Evolutionary conservation across 2,797 vertebrate species (phyloP).

Genomic region (Squalus acanthias): DNA sequence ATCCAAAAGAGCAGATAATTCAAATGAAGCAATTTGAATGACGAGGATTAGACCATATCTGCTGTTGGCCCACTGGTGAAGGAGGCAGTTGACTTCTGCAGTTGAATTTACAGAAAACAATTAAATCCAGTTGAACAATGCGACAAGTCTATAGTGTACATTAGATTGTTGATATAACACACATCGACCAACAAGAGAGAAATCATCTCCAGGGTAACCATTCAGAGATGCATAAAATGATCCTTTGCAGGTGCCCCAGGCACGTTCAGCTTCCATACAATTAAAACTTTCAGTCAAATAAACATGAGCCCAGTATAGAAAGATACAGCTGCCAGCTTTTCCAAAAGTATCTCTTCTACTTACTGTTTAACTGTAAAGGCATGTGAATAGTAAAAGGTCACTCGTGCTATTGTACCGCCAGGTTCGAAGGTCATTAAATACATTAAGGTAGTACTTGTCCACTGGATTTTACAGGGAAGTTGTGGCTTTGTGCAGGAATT

Average conservation of each 20-base stretch:
- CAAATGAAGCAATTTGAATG: not conserved
- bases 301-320: not conserved
- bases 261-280: not conserved
- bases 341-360: not conserved
- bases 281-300: constrained; percentile 31
- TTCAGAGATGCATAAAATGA: not conserved
- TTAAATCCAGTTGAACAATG: constrained; percentile 24
- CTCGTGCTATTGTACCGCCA: not conserved
- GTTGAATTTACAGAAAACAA: constrained; percentile 34
- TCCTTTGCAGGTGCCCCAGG: not conserved
- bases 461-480: not conserved
- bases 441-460: not conserved
- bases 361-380: not conserved
- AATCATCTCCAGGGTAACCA: constrained; percentile 22
- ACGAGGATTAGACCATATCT: not conserved
- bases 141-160: not conserved
- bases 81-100: not conserved
- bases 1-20: not conserved
- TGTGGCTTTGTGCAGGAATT: not conserved
- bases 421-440: constrained; percentile 8
- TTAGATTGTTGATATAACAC: constrained; percentile 1
- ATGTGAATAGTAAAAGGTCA: not conserved
- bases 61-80: not conserved
- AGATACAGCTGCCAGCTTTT: constrained; percentile 10
- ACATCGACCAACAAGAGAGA: not conserved